Conservation (phyloP, 1,140 invertebrate species). For the Trichomalopsis sarcophagae region DNA sequence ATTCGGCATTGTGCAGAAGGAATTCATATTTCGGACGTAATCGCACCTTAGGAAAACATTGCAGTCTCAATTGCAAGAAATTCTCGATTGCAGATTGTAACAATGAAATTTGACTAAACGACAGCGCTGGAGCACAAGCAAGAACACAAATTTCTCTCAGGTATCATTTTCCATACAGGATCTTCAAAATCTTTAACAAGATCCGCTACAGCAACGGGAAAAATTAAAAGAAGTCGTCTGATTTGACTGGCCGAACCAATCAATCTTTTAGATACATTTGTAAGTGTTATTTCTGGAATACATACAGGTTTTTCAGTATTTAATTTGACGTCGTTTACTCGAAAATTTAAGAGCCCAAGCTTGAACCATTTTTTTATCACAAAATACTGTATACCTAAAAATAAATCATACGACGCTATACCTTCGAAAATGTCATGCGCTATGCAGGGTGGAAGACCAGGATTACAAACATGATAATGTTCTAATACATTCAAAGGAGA, state of each 20-base stretch:
- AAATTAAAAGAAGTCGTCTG: conserved; percentile 45
- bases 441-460: conserved; percentile 34
- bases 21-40: conserved; percentile 21
- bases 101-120: conserved; percentile 39
- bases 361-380: conserved; percentile 40
- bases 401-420: conserved; percentile 51
- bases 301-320: conserved; percentile 22
- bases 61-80: conserved; percentile 30
- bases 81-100: conserved; percentile 44
- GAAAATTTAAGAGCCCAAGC: conserved; percentile 38
- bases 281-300: conserved; percentile 40
- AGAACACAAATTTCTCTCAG: conserved; percentile 52
- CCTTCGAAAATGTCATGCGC: conserved; percentile 50
- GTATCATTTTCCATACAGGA: conserved; percentile 50
- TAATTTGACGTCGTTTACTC: conserved; percentile 27
- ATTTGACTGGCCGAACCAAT: conserved; percentile 39
- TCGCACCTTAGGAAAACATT: neutral
- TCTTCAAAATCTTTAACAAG: conserved; percentile 44
- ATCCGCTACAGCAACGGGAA: conserved; percentile 49
- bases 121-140: neutral
- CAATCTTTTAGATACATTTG: conserved; percentile 12
- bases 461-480: conserved; percentile 53
- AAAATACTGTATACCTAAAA: conserved; percentile 48
- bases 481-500: conserved; percentile 52
- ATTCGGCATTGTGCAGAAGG: conserved; percentile 16